These are phyloP conservation scores for Meghimatium bilineatum DNA, from an alignment of 2,888 invertebrate species.

Conservation along the genomic window DNA sequence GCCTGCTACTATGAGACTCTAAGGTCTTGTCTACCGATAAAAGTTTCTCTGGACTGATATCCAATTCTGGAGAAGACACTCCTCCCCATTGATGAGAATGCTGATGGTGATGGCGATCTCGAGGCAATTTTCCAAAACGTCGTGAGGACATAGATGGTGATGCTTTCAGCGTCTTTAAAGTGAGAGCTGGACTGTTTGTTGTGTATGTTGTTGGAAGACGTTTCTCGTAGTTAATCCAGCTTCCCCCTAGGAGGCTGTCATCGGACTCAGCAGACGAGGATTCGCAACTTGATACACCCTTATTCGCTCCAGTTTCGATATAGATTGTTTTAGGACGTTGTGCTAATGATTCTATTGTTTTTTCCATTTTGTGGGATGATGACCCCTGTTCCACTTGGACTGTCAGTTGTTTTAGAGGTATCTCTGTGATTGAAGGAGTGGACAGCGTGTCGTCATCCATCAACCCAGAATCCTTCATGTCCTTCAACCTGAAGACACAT, in stretches of 20 bases:
- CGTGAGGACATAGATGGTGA: conserved; percentile 29
- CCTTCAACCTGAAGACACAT: conserved; percentile 64
- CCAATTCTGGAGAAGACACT: conserved; percentile 31
- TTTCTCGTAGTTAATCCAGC: conserved; percentile 7
- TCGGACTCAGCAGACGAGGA: conserved; percentile 49
- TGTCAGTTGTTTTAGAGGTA: conserved; percentile 63
- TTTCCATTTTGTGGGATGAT: conserved; percentile 55
- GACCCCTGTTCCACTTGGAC: conserved; percentile 62
- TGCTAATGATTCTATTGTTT: conserved; percentile 3
- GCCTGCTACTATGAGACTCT: not conserved
- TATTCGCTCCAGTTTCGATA: conserved; percentile 20
- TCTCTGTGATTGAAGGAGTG: conserved; percentile 64
- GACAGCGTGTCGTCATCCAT: conserved; percentile 61
- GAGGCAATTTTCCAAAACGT: conserved; percentile 5
- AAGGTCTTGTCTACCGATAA: not conserved
- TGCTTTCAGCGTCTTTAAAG: conserved; percentile 25
- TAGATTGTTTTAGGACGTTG: not conserved
- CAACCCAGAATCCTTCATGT: conserved; percentile 69
- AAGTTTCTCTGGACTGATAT: not conserved
- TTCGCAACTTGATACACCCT: conserved; percentile 34
- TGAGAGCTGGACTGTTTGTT: conserved; percentile 21
- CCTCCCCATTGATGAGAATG: conserved; percentile 19
- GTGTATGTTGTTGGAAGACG: conserved; percentile 26
- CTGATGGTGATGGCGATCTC: not conserved
- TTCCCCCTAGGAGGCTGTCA: conserved; percentile 50